Evolutionary conservation across 1,140 invertebrate species (phyloP), one percentile per base, ranked within the genome.

Genomic region (Drosophila hydei): DNA sequence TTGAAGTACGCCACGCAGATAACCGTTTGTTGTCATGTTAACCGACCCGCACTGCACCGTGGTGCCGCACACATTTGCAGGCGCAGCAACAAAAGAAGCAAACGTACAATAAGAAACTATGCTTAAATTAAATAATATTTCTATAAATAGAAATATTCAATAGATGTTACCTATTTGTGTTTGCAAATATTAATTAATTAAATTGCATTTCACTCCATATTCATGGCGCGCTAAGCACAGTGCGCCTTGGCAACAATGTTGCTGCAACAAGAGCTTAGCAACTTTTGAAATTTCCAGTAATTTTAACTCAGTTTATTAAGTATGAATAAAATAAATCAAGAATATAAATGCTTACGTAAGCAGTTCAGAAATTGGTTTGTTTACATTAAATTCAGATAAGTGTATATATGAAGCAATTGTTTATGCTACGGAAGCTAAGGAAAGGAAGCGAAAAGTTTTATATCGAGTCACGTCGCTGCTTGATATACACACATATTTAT

Each of bases 1-100:
- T 8, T 71, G 68, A 65, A 43, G 25, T 36, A 43, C 11, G 14
- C n/a, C 6, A 19, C 19, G 25, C 16, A 18, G 48, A 30, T 40
- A 14, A 30, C 36, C 33, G 36, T 18, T 27, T 25, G 51, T 6
- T 14, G 51, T 5, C 30, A 12, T 36, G 19, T 45, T 18, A 64
- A 14, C n/a, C 11, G 7, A 3, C 11, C 30, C 19, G 9, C 16
- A 0, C 0, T 36, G 60, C 43, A 70, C 67, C 48, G 60, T 64
- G 67, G 60, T 3, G 0, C 16, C 19, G 9, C 14, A 11, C 4
- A 1, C 9, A 30, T 60, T 47, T 36, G 0, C 11, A 47, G 3
- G 4, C 14, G 16, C 16, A 19, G 12, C n/a, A 16, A 18, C 0
- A 9, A 1, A 11, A 11, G 9, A 33, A 3, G 30, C 11, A 18